Conservation (phyloP, 2,113 vertebrate genomes). For the Ciconia boyciana region DNA sequence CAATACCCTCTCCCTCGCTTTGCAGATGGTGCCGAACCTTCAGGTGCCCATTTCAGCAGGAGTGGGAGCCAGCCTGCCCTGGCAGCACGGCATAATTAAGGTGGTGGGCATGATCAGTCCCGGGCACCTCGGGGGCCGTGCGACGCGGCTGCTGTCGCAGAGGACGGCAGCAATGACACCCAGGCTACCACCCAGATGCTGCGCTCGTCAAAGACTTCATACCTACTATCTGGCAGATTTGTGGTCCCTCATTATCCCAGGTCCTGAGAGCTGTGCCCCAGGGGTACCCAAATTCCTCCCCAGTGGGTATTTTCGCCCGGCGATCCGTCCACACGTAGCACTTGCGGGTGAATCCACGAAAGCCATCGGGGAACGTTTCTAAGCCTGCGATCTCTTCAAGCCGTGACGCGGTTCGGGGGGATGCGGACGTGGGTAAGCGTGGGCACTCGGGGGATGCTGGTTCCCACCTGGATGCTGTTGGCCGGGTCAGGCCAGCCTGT, state of each 20-base stretch:
- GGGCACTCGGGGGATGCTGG: background rate
- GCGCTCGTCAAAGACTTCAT: background rate
- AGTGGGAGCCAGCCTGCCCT: background rate
- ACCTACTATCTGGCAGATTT: background rate
- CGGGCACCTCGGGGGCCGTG: background rate
- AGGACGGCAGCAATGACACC: background rate
- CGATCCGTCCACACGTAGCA: accelerated
- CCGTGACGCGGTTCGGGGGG: accelerated
- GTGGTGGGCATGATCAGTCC: accelerated
- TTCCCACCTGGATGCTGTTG: background rate
- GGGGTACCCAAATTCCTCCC: background rate
- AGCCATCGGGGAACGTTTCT: background rate
- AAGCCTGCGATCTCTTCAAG: background rate
- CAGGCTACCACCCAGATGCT: background rate
- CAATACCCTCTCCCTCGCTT: background rate
- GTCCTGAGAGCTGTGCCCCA: background rate
- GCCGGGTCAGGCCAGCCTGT: background rate
- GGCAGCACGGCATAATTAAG: background rate
- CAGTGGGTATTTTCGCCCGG: accelerated
- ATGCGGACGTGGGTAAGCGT: accelerated
- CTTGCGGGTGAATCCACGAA: background rate
- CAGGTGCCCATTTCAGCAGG: background rate
- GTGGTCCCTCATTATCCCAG: background rate
- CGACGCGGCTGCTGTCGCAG: background rate
- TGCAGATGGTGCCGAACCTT: background rate